These are phyloP conservation scores for Siniperca scherzeri DNA, from an alignment of 2,797 vertebrate species.

Conservation along the genomic window DNA sequence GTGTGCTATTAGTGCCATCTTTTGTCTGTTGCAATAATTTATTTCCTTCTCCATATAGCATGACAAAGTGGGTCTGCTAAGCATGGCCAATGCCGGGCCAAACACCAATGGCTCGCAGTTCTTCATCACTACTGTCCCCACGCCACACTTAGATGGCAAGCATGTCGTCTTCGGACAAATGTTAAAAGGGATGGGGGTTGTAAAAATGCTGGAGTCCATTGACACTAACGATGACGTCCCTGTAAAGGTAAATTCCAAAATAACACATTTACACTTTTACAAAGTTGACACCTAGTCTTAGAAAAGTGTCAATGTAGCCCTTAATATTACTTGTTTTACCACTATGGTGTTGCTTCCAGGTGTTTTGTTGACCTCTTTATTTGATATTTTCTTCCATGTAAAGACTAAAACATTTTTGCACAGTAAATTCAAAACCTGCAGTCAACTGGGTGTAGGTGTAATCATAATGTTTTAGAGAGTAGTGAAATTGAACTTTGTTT, in stretches of 20 bases:
- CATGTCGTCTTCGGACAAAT: conserved; percentile 97
- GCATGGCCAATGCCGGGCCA: conserved; percentile 96
- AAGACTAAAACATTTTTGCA: background rate
- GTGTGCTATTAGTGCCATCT: background rate
- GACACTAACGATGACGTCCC: conserved; percentile 92
- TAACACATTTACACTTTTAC: background rate
- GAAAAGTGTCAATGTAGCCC: background rate
- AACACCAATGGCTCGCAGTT: conserved; percentile 98
- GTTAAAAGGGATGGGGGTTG: conserved; percentile 92
- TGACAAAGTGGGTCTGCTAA: conserved; percentile 91
- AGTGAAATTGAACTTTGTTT: background rate
- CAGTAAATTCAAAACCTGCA: background rate
- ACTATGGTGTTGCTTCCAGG: background rate
- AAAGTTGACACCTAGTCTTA: background rate
- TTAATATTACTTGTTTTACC: background rate
- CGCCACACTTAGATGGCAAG: conserved; percentile 93
- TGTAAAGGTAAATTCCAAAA: conserved; percentile 85
- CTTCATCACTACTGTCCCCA: conserved; percentile 95
- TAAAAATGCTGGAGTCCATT: conserved; percentile 90
- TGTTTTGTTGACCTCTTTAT: background rate
- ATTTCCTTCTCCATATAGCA: conserved; percentile 83
- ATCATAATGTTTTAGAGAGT: background rate
- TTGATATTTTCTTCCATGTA: background rate
- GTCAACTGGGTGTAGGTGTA: background rate
- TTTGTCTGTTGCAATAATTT: background rate